A percentile compares a stretch with the other conserved stretches of the same genome.
These are phyloP conservation scores for Gallinago media DNA, from an alignment of 2,113 vertebrate genomes.

Conservation along the genomic window DNA sequence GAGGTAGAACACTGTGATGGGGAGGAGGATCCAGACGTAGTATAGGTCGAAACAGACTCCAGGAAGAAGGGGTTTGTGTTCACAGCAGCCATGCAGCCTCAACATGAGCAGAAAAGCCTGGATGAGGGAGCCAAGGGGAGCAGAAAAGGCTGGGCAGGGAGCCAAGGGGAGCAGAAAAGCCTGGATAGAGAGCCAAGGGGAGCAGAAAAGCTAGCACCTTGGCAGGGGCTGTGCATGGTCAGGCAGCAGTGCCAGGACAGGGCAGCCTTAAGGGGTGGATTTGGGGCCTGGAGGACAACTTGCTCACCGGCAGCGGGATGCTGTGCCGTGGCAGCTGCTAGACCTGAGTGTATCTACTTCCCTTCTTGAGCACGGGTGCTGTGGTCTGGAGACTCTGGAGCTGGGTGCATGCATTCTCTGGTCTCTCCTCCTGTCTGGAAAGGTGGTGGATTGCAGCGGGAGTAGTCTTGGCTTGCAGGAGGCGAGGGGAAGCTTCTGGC, in stretches of 20 bases:
- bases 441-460: not conserved
- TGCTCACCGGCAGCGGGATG: not conserved
- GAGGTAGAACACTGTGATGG: not conserved
- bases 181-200: too few relatives aligned
- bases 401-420: not conserved
- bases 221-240: not conserved
- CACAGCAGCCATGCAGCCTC: not conserved
- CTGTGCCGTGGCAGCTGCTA: not conserved
- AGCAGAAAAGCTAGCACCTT: not conserved
- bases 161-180: not conserved
- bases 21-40: not conserved
- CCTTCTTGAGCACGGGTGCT: not conserved
- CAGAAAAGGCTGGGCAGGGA: not conserved
- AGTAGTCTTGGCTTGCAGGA: not conserved
- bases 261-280: not conserved
- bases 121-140: not conserved
- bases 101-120: not conserved
- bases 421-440: not conserved
- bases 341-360: conserved; percentile 35
- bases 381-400: not conserved
- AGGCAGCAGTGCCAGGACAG: not conserved
- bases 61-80: not conserved
- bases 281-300: not conserved
- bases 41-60: not conserved
- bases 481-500: not conserved